Evolutionary conservation across 2,888 invertebrate genomes (phyloP).

Genomic region (Nemotelus pantherinus): DNA sequence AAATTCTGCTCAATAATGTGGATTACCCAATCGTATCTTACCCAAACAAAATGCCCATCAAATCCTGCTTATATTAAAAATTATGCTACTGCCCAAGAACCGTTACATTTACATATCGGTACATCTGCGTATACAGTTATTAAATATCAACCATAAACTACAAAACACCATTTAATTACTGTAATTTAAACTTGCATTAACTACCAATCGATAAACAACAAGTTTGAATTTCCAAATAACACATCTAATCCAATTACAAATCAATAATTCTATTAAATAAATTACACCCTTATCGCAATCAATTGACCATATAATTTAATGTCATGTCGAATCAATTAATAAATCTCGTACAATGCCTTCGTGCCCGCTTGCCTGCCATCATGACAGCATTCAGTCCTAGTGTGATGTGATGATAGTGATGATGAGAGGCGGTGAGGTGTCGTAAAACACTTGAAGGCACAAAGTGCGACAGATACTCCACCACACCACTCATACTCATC

Average conservation of each 20-base stretch:
- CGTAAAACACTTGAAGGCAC: constrained; percentile 15
- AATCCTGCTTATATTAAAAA: too few species aligned
- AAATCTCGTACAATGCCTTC: not conserved
- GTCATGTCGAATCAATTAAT: constrained; percentile 34
- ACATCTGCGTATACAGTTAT: too few species aligned
- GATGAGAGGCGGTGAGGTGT: not conserved
- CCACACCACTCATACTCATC: too few species aligned
- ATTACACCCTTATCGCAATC: constrained; percentile 29
- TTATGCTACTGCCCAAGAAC: too few species aligned
- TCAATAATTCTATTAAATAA: constrained; percentile 21
- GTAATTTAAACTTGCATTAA: not conserved
- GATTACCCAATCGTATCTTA: too few species aligned
- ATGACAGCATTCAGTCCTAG: too few species aligned
- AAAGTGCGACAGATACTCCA: not conserved
- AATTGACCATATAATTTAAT: constrained; percentile 37
- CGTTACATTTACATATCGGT: too few species aligned
- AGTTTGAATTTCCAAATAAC: constrained; percentile 12
- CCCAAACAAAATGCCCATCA: too few species aligned
- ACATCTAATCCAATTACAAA: constrained; percentile 35
- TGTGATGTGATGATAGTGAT: too few species aligned
- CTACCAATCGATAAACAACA: not conserved
- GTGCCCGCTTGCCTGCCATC: not conserved
- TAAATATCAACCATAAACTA: too few species aligned
- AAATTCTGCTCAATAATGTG: too few species aligned
- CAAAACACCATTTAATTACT: too few species aligned